phyloP scores from a whole-genome alignment of 2,797 vertebrate species.

The Eutrigla gurnardus region DNA sequence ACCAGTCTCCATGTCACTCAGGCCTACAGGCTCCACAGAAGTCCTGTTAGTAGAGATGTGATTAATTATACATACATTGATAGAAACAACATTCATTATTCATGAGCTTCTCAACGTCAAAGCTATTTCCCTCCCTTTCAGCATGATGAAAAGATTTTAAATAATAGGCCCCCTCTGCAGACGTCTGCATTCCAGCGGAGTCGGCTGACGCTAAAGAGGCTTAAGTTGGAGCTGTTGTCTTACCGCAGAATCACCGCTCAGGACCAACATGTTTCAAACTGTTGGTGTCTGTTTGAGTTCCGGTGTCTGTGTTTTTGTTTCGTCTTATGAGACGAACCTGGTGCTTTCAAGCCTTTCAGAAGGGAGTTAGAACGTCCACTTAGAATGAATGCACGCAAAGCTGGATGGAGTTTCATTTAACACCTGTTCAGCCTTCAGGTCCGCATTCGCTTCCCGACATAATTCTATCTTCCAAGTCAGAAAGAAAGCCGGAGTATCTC shows the following conservation, averaged over 20 bases:
- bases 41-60: slow-evolving; percentile 82
- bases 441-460: slow-evolving; percentile 42
- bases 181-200: slow-evolving; percentile 81
- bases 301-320: slow-evolving; percentile 66
- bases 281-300: slow-evolving; percentile 62
- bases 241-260: slow-evolving; percentile 60
- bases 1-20: slow-evolving; percentile 78
- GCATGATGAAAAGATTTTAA: slow-evolving; percentile 85
- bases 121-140: slow-evolving; percentile 81
- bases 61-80: slow-evolving; percentile 90
- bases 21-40: slow-evolving; percentile 78
- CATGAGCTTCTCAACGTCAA: slow-evolving; percentile 83
- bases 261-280: slow-evolving; percentile 58
- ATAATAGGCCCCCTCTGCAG: slow-evolving; percentile 80
- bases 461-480: slow-evolving; percentile 47
- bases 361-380: slow-evolving; percentile 50
- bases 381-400: slow-evolving; percentile 40
- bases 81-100: slow-evolving; percentile 86
- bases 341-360: slow-evolving; percentile 64
- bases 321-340: slow-evolving; percentile 57
- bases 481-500: slow-evolving; percentile 56
- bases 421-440: slow-evolving; percentile 70
- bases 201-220: slow-evolving; percentile 71
- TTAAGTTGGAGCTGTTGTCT: slow-evolving; percentile 73
- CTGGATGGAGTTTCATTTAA: slow-evolving; percentile 62